Base-by-base conservation (phyloP, 2,888 invertebrate species). In the Ceramica pisi region DNA sequence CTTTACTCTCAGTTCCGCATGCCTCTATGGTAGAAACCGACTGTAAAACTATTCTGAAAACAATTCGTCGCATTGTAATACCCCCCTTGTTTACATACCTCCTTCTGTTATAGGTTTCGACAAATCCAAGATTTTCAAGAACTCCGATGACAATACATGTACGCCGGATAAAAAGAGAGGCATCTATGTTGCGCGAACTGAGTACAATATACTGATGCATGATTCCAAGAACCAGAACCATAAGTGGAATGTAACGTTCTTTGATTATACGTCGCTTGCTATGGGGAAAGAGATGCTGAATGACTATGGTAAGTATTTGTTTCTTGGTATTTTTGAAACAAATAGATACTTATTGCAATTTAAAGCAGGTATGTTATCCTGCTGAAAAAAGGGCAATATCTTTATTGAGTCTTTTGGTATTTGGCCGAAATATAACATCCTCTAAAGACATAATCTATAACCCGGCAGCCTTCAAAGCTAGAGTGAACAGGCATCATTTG, bases 161-260 rank as follows among this genome's bases (percentile, higher is more conserved):
- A 97, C 98, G 0, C 94, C 97, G 0, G 97, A 97, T 74, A 97
- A 97, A 66, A 97, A 97, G 83, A 96, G 97, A 83, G 97, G 97
- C n/a, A 96, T 98, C 67, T 98, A 97, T 89, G 97, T 98, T 41
- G 98, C 98, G 0, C 97, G 99, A 71, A 98, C 99, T 0, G 98
- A 99, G 90, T 99, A 99, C 92, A 98, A 98, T 75, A 97, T 99
- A 61, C 97, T 98, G 90, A 99, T 99, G 99, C 98, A 98, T 81
- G 99, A 99, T 90, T 97, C 98, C 50, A 97, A 96, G 89, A 96
- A 96, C 84, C 95, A 96, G 75, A 96, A 97, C 84, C 95, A 94
- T 67, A 97, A 98, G 89, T 99, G 99, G 99, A 99, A 99, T 94
- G 98, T 99, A 8, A 99, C 99, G 0, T 99, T 98, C 95, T 98